Conservation (phyloP, 2,888 invertebrate genomes). For the Crepidodera aurea region DNA sequence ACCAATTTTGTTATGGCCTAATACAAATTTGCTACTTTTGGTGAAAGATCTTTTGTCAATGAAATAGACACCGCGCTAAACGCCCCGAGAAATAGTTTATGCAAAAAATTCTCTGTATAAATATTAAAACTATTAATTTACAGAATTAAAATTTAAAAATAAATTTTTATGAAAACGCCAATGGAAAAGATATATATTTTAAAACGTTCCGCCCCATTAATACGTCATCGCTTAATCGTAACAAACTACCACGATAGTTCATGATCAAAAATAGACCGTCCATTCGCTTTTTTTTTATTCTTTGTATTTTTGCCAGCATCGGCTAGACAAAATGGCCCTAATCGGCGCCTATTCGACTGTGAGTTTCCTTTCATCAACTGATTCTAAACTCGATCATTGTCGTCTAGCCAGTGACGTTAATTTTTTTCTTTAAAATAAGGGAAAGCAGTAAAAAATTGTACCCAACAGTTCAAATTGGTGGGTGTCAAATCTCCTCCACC, state of each 20-base stretch:
- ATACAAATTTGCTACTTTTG: too few species aligned
- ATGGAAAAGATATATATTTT: not conserved
- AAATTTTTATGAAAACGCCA: not conserved
- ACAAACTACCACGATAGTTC: not conserved
- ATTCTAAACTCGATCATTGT: not conserved
- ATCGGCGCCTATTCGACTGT: not conserved
- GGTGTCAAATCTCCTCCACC: too few species aligned
- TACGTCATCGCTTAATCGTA: not conserved
- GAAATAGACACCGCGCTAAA: too few species aligned
- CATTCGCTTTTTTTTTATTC: not conserved
- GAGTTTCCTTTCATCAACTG: not conserved
- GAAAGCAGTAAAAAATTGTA: too few species aligned
- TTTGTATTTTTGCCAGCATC: not conserved
- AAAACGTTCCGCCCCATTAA: not conserved
- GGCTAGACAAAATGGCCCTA: not conserved
- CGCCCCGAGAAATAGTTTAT: too few species aligned
- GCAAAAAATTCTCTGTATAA: too few species aligned
- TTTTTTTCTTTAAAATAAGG: too few species aligned
- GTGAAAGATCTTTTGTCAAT: too few species aligned
- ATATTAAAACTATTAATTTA: too few species aligned
- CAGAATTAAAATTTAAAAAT: too few species aligned
- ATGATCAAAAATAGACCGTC: not conserved
- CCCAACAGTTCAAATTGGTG: too few species aligned
- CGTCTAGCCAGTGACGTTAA: not conserved
- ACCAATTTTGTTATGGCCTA: too few species aligned